A percentile compares a stretch with the other conserved stretches of the same genome.
Conservation (phyloP, 2,888 invertebrate species). For the Nephrotoma appendiculata region DNA sequence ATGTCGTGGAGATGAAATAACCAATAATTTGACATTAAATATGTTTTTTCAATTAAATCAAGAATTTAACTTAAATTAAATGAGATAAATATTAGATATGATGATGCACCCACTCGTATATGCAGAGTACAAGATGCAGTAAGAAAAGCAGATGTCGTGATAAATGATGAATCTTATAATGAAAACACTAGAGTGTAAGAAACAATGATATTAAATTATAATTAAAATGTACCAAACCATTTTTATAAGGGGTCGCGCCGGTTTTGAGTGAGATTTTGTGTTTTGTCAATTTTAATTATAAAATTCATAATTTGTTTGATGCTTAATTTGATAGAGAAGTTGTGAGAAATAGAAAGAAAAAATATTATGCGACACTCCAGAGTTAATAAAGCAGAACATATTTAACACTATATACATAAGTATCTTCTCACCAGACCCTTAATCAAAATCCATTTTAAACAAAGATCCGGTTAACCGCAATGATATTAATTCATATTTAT, state of each 20-base stretch:
- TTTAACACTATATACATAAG: neutral
- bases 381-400: neutral
- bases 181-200: neutral
- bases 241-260: neutral
- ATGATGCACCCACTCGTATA: neutral
- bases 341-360: neutral
- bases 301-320: neutral
- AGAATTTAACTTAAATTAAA: neutral
- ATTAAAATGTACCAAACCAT: neutral
- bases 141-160: neutral
- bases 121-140: neutral
- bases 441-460: neutral
- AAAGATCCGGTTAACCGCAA: neutral
- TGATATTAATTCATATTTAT: neutral
- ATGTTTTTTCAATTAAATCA: neutral
- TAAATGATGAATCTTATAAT: neutral
- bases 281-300: neutral
- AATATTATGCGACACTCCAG: neutral
- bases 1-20: neutral
- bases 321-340: neutral
- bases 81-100: neutral
- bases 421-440: neutral
- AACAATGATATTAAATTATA: neutral
- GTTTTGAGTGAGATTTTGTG: neutral
- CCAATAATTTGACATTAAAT: neutral